A percentile compares a stretch with the other conserved stretches of the same genome.
These are phyloP conservation scores for Tragelaphus oryx DNA, from an alignment of 2,797 vertebrate species.

Conservation along the genomic window DNA sequence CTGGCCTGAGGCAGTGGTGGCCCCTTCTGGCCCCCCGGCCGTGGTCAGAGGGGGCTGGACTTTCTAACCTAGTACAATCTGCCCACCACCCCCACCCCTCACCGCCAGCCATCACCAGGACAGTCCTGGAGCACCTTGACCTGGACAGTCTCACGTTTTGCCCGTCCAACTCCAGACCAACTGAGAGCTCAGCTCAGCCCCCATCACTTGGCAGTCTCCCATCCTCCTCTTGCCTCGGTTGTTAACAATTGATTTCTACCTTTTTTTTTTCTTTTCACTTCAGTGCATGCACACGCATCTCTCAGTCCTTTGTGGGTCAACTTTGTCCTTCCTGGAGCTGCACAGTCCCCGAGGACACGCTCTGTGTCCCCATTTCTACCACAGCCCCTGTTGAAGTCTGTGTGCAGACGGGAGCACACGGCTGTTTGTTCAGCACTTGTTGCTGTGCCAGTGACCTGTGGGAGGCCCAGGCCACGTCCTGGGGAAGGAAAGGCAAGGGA, in stretches of 20 bases:
- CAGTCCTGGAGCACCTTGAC: neutral
- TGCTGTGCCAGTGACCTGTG: neutral
- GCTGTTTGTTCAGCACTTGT: neutral
- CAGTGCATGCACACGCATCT: neutral
- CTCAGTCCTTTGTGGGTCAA: neutral
- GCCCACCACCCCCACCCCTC: neutral
- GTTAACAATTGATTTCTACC: neutral
- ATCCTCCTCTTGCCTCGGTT: neutral
- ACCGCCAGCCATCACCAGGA: neutral
- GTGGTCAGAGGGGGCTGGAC: neutral
- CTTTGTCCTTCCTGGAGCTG: neutral
- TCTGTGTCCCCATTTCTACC: neutral
- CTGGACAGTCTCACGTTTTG: neutral
- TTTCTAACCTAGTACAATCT: neutral
- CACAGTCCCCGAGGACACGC: neutral
- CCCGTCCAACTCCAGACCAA: neutral
- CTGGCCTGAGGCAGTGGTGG: neutral
- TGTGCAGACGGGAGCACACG: accelerated
- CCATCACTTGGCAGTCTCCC: neutral
- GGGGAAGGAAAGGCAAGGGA: neutral
- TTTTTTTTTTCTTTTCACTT: neutral
- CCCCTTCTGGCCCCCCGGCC: neutral
- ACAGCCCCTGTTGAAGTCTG: neutral
- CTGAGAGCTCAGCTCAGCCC: neutral
- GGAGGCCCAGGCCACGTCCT: neutral